Conservation (phyloP, 2,113 vertebrate genomes). For the Xenopus tropicalis region UCB_Xtro_10.0 CM004449.2:68051001-68051500, state of each 20-base stretch:
- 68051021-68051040: neutral
- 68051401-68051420: conserved; percentile 69
- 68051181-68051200: too few relatives aligned
- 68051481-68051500: conserved; percentile 23
- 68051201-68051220: neutral
- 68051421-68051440: conserved; percentile 64
- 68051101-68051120: neutral
- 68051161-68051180: neutral
- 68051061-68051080: conserved; percentile 1
- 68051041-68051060: neutral
- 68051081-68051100: neutral
- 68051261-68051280: neutral
- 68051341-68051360: conserved; percentile 39
- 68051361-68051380: conserved; percentile 47
- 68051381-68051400: conserved; percentile 62
- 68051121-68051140: too few relatives aligned
- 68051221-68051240: neutral
- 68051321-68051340: conserved; percentile 26
- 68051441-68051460: conserved; percentile 47
- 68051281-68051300: neutral
- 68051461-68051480: conserved; percentile 35
- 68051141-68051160: neutral
- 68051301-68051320: neutral
- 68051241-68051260: neutral
- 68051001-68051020: neutral